Conservation (phyloP, 2,797 vertebrate genomes). For the Cirrhinus mrigala region DNA sequence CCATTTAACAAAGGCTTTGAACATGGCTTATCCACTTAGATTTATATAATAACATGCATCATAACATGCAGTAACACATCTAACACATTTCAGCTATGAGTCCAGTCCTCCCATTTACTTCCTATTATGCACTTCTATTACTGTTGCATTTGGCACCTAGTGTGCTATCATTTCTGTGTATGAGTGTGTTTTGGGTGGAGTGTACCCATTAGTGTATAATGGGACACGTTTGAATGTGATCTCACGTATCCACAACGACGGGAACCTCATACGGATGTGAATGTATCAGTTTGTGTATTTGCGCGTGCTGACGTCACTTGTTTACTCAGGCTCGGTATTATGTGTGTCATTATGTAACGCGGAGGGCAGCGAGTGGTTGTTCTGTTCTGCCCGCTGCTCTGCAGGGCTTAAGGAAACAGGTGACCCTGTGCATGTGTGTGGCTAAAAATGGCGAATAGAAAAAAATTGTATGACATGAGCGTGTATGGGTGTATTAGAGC, state of each 20-base stretch:
- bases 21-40: background rate
- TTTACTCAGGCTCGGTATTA: slow-evolving; percentile 55
- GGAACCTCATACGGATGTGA: slow-evolving; percentile 35
- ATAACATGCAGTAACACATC: background rate
- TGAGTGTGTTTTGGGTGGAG: slow-evolving; percentile 1
- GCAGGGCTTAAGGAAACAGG: slow-evolving; percentile 56
- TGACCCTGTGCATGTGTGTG: slow-evolving; percentile 48
- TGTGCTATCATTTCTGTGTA: slow-evolving; percentile 15
- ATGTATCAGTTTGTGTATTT: slow-evolving; percentile 28
- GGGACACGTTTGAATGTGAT: slow-evolving; percentile 32
- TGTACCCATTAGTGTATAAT: slow-evolving; percentile 10
- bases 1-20: background rate
- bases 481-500: slow-evolving; percentile 34
- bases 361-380: slow-evolving; percentile 38
- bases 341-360: slow-evolving; percentile 56
- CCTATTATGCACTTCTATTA: background rate
- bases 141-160: background rate
- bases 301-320: slow-evolving; percentile 57
- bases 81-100: background rate
- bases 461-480: slow-evolving; percentile 3
- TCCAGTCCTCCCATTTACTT: background rate
- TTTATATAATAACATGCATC: too few relatives aligned
- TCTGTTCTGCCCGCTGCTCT: slow-evolving; percentile 39
- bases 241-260: slow-evolving; percentile 35
- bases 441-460: slow-evolving; percentile 37